Evolutionary conservation across 2,113 vertebrate species (phyloP), one percentile per base, ranked within the genome.

Genomic region (Globicephala melas): DNA sequence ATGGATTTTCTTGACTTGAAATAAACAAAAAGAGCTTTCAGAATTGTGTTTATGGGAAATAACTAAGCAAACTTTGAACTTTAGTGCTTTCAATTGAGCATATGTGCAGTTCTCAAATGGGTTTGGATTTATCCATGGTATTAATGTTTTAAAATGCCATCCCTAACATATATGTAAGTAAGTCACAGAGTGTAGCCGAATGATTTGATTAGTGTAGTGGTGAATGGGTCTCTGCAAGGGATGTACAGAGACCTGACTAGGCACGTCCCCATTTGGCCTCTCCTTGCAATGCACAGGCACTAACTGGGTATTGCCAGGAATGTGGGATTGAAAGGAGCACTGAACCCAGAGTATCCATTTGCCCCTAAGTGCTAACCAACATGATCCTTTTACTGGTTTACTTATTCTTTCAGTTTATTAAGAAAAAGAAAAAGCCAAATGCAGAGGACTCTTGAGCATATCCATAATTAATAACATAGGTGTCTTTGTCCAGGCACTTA

Each of bases 91-190:
- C n/a, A 89, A 70, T 65, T 96, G 74, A 87, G n/a, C 28, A 87
- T 79, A 62, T 23, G 85, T 87, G 17, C 31, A 95, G 21, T 96
- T 97, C 44, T 95, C 47, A 83, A 76, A 90, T 97, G 47, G 31
- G 36, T 95, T 96, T 96, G 84, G n/a, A 80, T 89, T 91, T 91
- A 80, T 60, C 74, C 41, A 36, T 71, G 80, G 28, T 76, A 95
- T 91, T 89, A 96, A 89, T 38, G 83, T 92, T 97, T 95, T 73
- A 86, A 97, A 95, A 93, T 92, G 68, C 47, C 31, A 87, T 92
- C 53, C 31, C 26, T 96, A 82, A 47, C 53, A 86, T 73, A 25
- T 84, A 67, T 73, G 20, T 89, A 91, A 80, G 41, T 88, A 77
- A 82, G 53, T 89, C 70, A n/a, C 21, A 79, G 79, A 74, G n/a